Base-by-base conservation (phyloP, 1,140 invertebrate genomes). In the Caenorhabditis brenneri region DNA sequence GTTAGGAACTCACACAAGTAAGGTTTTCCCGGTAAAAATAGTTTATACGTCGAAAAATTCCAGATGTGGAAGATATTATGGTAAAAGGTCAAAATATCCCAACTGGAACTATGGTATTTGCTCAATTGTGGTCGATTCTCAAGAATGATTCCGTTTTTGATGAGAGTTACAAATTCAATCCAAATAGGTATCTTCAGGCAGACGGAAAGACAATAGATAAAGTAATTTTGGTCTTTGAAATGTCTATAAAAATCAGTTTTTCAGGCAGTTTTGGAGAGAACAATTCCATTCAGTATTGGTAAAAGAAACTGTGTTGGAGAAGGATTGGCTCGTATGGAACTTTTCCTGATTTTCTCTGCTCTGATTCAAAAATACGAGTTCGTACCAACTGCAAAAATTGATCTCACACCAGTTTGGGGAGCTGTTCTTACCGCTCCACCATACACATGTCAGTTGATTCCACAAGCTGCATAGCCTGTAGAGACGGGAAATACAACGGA, bases 271-370 rank as follows among this genome's bases (percentile, higher is more conserved):
- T 24, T 83, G 5, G 82, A 83, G 6, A 39, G n/a, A 53, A 55
- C 58, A 24, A 46, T 83, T 24, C 82, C 82, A 42, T 83, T 80
- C 51, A 48, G 42, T 36, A 81, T 83, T 6, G 82, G 82, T 39
- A 83, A 58, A 22, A 19, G 82, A 81, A 33, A 33, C 16, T 83
- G 82, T 81, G 79, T 80, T 24, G 82, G 82, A 15, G 82, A 83
- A 81, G 58, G 82, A 49, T 22, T 81, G 80, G 80, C 80, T 10
- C 80, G 80, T 6, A 53, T 81, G 39, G 80, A 81, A 27, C n/a
- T 81, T 12, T 81, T 81, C 33, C 27, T 81, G 15, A 81, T 81
- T 33, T 60, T 81, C 31, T 22, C n/a, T 1, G 48, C 80, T 7
- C 22, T 81, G 0, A 42, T 81, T 5, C 80, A 81, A 29, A 58